A percentile compares a stretch with the other conserved stretches of the same genome.
These are phyloP conservation scores for Elysia chlorotica DNA, from an alignment of 1,140 invertebrate species.

Conservation along the genomic window DNA sequence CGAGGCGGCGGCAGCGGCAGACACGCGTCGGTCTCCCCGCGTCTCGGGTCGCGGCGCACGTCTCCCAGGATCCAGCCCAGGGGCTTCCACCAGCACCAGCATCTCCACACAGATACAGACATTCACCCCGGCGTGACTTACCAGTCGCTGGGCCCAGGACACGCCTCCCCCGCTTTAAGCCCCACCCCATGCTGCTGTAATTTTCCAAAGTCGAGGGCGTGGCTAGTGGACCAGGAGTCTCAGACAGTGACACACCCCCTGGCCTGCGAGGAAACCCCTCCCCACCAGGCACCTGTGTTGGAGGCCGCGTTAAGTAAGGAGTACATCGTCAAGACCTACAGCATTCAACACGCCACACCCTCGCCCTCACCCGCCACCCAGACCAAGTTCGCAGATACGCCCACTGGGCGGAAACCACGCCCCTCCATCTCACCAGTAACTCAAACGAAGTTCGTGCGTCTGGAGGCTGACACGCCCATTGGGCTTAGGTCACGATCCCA, in stretches of 20 bases:
- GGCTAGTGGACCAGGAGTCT: slow-evolving; percentile 4
- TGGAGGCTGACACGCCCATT: too few species aligned
- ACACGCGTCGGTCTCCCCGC: not conserved
- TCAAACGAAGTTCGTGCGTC: too few species aligned
- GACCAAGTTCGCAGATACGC: slow-evolving; percentile 4
- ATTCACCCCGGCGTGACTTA: not conserved
- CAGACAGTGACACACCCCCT: not conserved
- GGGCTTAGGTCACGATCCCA: too few species aligned
- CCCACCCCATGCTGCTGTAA: too few species aligned
- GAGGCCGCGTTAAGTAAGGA: slow-evolving; percentile 2
- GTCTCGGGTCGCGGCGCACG: not conserved
- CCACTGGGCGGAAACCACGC: not conserved
- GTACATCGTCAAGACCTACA: slow-evolving; percentile 22
- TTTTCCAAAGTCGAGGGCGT: too few species aligned
- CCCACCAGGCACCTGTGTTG: too few species aligned
- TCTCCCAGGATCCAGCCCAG: not conserved
- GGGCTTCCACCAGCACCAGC: not conserved
- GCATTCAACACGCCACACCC: slow-evolving; percentile 23
- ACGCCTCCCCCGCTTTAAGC: not conserved
- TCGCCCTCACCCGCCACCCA: slow-evolving; percentile 13
- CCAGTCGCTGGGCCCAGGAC: not conserved
- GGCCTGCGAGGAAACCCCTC: not conserved
- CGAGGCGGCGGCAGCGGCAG: not conserved
- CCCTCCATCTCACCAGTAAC: not conserved
- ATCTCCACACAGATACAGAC: too few species aligned